A percentile compares a stretch with the other conserved stretches of the same genome.
These are phyloP conservation scores for Masnerella sp. DNA, from an alignment of 2,888 invertebrate genomes.

Conservation along the genomic window DNA sequence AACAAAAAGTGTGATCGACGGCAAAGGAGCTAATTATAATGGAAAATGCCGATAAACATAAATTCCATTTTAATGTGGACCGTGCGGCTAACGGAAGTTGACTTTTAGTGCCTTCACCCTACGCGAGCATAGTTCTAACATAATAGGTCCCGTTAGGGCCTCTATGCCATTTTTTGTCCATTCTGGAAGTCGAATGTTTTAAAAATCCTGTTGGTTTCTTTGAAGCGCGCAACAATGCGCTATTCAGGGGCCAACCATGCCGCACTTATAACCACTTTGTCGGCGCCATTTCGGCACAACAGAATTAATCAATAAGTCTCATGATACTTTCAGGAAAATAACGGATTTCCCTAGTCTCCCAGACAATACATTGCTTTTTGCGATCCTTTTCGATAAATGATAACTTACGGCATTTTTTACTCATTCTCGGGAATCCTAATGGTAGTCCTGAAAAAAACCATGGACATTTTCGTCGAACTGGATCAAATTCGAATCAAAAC, in stretches of 20 bases:
- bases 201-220: slow-evolving; percentile 42
- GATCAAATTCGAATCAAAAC: too few relatives aligned
- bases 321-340: slow-evolving; percentile 20
- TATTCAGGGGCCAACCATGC: slow-evolving; percentile 27
- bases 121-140: slow-evolving; percentile 20
- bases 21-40: slow-evolving; percentile 45
- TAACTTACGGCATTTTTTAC: background rate
- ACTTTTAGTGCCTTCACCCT: slow-evolving; percentile 53
- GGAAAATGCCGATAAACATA: slow-evolving; percentile 43
- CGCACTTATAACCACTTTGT: slow-evolving; percentile 36
- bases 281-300: slow-evolving; percentile 35
- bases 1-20: slow-evolving; percentile 33
- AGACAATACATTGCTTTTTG: too few relatives aligned
- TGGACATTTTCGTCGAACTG: too few relatives aligned
- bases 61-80: slow-evolving; percentile 51
- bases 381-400: background rate
- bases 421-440: background rate
- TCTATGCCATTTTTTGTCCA: slow-evolving; percentile 31
- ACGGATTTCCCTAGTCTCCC: slow-evolving; percentile 14
- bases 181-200: slow-evolving; percentile 34
- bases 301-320: slow-evolving; percentile 32
- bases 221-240: slow-evolving; percentile 30
- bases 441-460: too few relatives aligned
- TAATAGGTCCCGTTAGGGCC: slow-evolving; percentile 40
- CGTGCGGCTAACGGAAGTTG: slow-evolving; percentile 49